Conservation (phyloP, 2,888 invertebrate species). For the Mycalesis mineus region DNA sequence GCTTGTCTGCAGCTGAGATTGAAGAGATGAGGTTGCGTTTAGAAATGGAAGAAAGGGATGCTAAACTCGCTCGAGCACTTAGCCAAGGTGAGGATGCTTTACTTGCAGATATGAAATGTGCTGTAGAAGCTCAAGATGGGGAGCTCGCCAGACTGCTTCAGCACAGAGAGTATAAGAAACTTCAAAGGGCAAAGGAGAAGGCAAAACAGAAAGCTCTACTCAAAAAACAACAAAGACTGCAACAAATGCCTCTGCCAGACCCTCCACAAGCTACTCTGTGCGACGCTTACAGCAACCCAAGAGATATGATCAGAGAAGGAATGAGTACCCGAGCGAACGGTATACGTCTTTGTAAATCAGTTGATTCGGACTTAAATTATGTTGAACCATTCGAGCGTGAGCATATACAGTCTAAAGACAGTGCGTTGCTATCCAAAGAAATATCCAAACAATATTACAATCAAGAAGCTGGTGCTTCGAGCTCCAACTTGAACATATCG, state of each 20-base stretch:
- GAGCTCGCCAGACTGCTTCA: conserved; percentile 66
- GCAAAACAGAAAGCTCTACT: conserved; percentile 67
- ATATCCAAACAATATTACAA: conserved; percentile 61
- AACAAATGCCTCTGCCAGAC: conserved; percentile 34
- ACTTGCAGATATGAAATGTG: conserved; percentile 67
- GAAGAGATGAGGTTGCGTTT: conserved; percentile 61
- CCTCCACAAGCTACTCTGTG: conserved; percentile 55
- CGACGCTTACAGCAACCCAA: conserved; percentile 71
- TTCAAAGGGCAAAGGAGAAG: conserved; percentile 70
- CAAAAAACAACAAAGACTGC: conserved; percentile 64
- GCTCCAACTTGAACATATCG: conserved; percentile 41
- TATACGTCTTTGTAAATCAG: conserved; percentile 66
- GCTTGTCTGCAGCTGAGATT: conserved; percentile 58
- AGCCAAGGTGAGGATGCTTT: conserved; percentile 61
- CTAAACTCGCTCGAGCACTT: conserved; percentile 59
- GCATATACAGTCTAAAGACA: conserved; percentile 68
- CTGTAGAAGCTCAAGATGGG: conserved; percentile 71
- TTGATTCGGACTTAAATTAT: conserved; percentile 70
- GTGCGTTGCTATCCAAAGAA: conserved; percentile 66
- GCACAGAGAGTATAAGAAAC: conserved; percentile 69
- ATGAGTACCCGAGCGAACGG: conserved; percentile 42
- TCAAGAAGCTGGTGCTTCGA: conserved; percentile 51
- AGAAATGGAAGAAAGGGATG: conserved; percentile 69
- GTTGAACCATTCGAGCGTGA: conserved; percentile 74
- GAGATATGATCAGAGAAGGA: conserved; percentile 53